Percentiles rank a stretch among this genome's conserved stretches.
Evolutionary conservation across 2,888 invertebrate genomes (phyloP).

Genomic region (Dasypolia templi): DNA sequence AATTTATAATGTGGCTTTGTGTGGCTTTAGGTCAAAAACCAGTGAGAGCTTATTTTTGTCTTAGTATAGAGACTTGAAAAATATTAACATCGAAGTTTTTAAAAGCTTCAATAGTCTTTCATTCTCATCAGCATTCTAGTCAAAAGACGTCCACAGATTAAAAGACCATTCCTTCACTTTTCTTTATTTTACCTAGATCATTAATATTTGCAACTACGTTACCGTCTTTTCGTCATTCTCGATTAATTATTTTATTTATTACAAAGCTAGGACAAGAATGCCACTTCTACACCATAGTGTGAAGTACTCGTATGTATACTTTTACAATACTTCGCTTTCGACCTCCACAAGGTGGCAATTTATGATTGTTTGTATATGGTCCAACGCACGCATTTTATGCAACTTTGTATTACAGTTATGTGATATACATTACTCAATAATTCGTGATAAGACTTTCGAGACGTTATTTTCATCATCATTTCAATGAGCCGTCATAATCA

Average conservation of each 20-base stretch:
- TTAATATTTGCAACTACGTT: background rate
- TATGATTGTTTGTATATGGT: constrained; percentile 68
- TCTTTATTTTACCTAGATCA: background rate
- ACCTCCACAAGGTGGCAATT: constrained; percentile 72
- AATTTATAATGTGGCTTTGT: background rate
- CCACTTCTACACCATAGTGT: constrained; percentile 42
- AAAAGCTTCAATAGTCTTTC: background rate
- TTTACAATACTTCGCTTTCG: constrained; percentile 59
- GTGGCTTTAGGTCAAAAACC: background rate
- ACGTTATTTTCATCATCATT: constrained; percentile 57
- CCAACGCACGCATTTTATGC: constrained; percentile 68
- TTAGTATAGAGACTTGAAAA: background rate
- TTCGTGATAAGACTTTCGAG: constrained; percentile 72
- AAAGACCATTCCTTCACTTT: too few relatives aligned
- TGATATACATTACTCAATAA: constrained; percentile 71
- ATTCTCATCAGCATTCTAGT: background rate
- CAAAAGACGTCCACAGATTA: background rate
- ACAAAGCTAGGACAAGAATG: constrained; percentile 37
- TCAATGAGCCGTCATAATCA: constrained; percentile 9
- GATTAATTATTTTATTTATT: constrained; percentile 15
- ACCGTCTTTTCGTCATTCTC: constrained; percentile 1
- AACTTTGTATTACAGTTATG: constrained; percentile 70
- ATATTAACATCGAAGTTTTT: background rate
- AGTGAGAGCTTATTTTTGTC: background rate
- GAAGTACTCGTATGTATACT: constrained; percentile 64